Base-by-base conservation (phyloP, 2,888 invertebrate species). In the Athrips mouffetella region DNA sequence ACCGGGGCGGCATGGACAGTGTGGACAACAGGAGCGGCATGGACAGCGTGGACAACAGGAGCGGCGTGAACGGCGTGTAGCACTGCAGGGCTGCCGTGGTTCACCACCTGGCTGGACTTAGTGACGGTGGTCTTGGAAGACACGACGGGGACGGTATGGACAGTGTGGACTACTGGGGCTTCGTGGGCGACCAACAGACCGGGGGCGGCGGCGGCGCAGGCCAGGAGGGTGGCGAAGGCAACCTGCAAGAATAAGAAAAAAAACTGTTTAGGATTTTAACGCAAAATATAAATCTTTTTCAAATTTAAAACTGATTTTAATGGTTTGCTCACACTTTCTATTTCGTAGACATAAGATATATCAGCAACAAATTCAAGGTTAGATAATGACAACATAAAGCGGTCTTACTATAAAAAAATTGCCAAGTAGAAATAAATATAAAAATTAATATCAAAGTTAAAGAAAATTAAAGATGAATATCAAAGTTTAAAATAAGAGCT, bases 121-220 rank as follows among this genome's bases (percentile, higher is more conserved):
- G 86, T 84, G 65, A 87, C 77, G 55, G 87, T 85, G 50, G 87
- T 83, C 69, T 82, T 83, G 39, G 80, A 66, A 29, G 61, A 72
- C 2, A 73, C 62, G 3, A 73, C 61, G n/a, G 73, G 73, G 8
- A 73, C 67, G 21, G 68, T 58, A 47, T 80, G 78, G 45, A 81
- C 70, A 7, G 82, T 71, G 44, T 75, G 73, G 13, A 86, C 83
- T 30, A 81, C 74, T 35, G 81, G 80, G 33, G 80, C 60, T 45
- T 80, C 67, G 56, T 81, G 81, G 21, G 71, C 63, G 37, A 81
- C 51, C 1, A 86, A 59, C n/a, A 84, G 64, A 30, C 85, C 84
- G 5, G 87, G 85, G 15, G 86, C 80, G 62, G 88, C 87, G 47
- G 85, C 86, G 53, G 74, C 89, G 73, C 79, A 86, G 55, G 89